phyloP scores from a whole-genome alignment of 2,888 invertebrate genomes.

The Archips xylosteana region DNA sequence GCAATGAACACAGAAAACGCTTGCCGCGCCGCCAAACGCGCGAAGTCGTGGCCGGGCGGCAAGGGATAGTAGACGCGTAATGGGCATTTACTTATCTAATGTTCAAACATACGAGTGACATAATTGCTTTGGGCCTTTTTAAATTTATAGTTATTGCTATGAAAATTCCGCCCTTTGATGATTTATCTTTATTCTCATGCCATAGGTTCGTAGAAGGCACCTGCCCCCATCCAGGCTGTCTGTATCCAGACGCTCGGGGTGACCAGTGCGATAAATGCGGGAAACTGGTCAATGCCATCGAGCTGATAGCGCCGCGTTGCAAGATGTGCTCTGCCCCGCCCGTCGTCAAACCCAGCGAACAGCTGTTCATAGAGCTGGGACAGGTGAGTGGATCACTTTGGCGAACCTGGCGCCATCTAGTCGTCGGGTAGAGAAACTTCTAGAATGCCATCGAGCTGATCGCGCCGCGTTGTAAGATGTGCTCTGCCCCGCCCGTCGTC shows the following conservation, averaged over 20 bases:
- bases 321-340: conserved; percentile 92
- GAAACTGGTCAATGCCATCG: conserved; percentile 96
- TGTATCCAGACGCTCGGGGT: conserved; percentile 96
- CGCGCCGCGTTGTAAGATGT: conserved; percentile 94
- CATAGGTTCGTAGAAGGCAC: conserved; percentile 97
- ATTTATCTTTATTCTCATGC: neutral
- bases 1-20: no score
- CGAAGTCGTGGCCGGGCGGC: no score
- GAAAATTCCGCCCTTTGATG: no score
- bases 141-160: no score
- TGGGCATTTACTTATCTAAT: no score
- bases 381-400: conserved; percentile 83
- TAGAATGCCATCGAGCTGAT: conserved; percentile 94
- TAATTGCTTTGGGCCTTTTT: no score
- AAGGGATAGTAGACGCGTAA: no score
- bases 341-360: conserved; percentile 91
- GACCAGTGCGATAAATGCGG: conserved; percentile 99
- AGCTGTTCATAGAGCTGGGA: conserved; percentile 97
- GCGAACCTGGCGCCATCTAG: neutral
- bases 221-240: conserved; percentile 95
- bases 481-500: conserved; percentile 89
- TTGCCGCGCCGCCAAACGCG: no score
- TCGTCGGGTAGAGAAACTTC: neutral
- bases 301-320: conserved; percentile 94
- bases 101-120: no score